A percentile compares a stretch with the other conserved stretches of the same genome.
phyloP scores from a whole-genome alignment of 1,140 invertebrate species.

The Stenopsyche tienmushanensis region DNA sequence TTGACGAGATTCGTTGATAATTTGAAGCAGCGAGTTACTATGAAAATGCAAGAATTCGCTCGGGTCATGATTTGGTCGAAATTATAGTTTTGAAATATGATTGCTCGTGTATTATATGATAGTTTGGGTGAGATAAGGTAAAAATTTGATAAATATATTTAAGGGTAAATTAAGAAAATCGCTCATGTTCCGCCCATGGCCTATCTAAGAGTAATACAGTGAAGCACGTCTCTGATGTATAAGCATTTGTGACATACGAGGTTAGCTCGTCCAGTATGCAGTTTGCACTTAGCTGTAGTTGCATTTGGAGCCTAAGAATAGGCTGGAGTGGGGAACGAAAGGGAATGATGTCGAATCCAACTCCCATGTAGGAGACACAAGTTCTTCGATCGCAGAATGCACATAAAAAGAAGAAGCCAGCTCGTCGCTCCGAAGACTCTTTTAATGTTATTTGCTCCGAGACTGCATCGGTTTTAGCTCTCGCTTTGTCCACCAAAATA shows the following conservation, averaged over 20 bases:
- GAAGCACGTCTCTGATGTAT: constrained; percentile 9
- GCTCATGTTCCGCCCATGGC: not conserved
- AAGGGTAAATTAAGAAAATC: too few relatives aligned
- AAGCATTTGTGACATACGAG: constrained; percentile 25
- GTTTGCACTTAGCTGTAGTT: constrained; percentile 13
- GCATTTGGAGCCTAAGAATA: constrained; percentile 14
- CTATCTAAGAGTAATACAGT: not conserved
- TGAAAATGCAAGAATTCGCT: too few relatives aligned
- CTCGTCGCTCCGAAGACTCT: not conserved
- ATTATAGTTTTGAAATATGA: too few relatives aligned
- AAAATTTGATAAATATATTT: too few relatives aligned
- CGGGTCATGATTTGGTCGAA: too few relatives aligned
- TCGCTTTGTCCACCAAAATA: too few relatives aligned
- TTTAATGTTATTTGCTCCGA: too few relatives aligned
- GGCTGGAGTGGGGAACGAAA: not conserved
- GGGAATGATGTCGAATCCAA: not conserved
- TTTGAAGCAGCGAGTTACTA: too few relatives aligned
- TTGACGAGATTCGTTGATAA: too few relatives aligned
- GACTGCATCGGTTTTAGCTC: too few relatives aligned
- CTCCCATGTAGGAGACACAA: not conserved
- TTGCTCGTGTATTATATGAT: too few relatives aligned
- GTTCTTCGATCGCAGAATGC: not conserved
- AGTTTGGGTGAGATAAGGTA: too few relatives aligned
- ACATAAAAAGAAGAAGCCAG: not conserved
- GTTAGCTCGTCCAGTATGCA: constrained; percentile 14